These are phyloP conservation scores for Xestia xanthographa DNA, from an alignment of 2,888 invertebrate species.

Conservation along the genomic window DNA sequence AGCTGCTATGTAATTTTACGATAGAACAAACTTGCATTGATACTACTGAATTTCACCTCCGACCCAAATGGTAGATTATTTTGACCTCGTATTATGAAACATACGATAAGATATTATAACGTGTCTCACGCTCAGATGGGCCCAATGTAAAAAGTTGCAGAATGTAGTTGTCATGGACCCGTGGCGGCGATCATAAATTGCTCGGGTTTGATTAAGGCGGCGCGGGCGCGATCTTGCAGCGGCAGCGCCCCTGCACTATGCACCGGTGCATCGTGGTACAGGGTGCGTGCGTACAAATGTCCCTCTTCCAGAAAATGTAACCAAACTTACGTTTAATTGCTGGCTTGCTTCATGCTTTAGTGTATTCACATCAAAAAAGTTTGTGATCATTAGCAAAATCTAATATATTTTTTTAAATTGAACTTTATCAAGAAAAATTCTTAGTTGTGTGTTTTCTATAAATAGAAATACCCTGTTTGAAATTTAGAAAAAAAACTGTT, in stretches of 20 bases:
- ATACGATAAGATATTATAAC: neutral
- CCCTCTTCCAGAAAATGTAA: neutral
- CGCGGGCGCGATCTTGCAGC: conserved; percentile 72
- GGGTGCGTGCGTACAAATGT: conserved; percentile 70
- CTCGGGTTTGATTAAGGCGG: conserved; percentile 88
- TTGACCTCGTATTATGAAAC: neutral
- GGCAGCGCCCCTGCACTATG: conserved; percentile 76
- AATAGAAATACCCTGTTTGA: no score
- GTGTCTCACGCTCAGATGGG: neutral
- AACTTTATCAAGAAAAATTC: no score
- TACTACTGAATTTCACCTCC: neutral
- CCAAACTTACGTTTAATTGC: neutral
- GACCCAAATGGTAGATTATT: neutral
- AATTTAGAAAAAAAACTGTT: no score
- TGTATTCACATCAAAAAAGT: no score
- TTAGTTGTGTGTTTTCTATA: no score
- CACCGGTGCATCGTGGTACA: conserved; percentile 81
- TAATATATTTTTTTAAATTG: no score
- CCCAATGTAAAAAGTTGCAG: conserved; percentile 59
- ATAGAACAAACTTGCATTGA: neutral
- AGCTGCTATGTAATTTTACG: neutral
- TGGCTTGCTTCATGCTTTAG: neutral
- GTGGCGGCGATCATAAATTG: conserved; percentile 85
- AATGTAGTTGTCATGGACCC: conserved; percentile 57
- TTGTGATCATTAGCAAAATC: no score